Evolutionary conservation across 1,140 invertebrate species (phyloP).

Genomic region (Wiebesia pumilae): DNA sequence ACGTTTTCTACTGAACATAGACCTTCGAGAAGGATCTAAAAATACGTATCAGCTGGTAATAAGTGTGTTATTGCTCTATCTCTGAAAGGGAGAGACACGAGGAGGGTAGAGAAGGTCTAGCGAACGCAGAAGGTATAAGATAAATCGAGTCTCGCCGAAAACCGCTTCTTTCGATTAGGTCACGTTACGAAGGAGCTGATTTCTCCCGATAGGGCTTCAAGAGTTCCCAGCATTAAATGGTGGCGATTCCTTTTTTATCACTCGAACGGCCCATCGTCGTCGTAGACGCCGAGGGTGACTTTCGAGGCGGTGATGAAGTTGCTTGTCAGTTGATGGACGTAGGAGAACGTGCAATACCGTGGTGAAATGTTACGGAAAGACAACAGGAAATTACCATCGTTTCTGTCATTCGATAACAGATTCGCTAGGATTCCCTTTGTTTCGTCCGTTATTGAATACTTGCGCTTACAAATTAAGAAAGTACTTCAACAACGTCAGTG

Average conservation of each 20-base stretch:
- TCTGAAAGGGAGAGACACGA: not conserved
- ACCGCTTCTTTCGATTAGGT: conserved; percentile 39
- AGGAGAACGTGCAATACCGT: not conserved
- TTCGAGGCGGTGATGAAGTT: not conserved
- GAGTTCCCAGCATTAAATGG: not conserved
- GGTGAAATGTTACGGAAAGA: not conserved
- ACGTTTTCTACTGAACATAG: not conserved
- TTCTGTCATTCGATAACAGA: not conserved
- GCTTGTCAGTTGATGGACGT: not conserved
- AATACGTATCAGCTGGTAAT: conserved; percentile 23
- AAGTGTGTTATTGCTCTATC: not conserved
- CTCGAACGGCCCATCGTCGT: not conserved
- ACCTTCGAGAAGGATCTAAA: not conserved
- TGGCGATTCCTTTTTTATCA: conserved; percentile 31
- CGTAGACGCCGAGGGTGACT: not conserved
- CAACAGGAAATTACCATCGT: not conserved
- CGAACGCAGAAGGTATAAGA: not conserved
- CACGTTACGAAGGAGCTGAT: not conserved
- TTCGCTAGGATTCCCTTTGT: not conserved
- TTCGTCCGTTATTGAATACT: not conserved
- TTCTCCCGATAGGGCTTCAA: not conserved
- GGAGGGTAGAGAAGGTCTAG: not conserved
- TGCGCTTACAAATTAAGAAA: not conserved
- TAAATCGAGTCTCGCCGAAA: conserved; percentile 13
- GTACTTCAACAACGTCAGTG: no score